Evolutionary conservation across 2,888 invertebrate genomes (phyloP).

Genomic region (Caenorhabditis sp.): DNA sequence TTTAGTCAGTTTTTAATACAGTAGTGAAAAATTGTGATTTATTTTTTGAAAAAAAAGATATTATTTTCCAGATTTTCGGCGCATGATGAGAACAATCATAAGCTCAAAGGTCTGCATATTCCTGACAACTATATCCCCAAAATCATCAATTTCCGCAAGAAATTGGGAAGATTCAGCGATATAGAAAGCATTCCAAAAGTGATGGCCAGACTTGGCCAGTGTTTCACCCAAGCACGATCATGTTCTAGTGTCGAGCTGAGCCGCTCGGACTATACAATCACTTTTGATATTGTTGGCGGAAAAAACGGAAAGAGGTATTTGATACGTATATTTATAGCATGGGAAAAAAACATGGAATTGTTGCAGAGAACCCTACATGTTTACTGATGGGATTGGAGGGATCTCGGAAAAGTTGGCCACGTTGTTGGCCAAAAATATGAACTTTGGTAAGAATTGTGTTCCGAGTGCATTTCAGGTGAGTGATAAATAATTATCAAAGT

Average conservation of each 20-base stretch:
- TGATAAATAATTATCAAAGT: not conserved
- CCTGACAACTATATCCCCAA: not conserved
- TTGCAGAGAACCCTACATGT: constrained; percentile 17
- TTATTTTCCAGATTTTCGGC: not conserved
- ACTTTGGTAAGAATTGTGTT: constrained; percentile 4
- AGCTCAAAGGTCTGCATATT: not conserved
- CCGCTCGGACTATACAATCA: not conserved
- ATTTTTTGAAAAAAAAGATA: not conserved
- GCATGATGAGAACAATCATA: not conserved
- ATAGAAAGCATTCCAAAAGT: constrained; percentile 67
- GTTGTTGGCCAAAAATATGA: constrained; percentile 7
- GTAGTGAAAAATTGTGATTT: too few species aligned
- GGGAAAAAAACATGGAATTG: not conserved
- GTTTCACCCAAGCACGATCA: constrained; percentile 66
- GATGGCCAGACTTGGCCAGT: constrained; percentile 71
- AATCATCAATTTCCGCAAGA: constrained; percentile 15
- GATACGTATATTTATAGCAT: constrained; percentile 23
- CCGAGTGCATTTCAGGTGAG: constrained; percentile 10
- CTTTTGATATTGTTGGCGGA: constrained; percentile 28
- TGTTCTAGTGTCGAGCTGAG: not conserved
- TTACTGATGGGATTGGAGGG: constrained; percentile 61
- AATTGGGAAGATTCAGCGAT: constrained; percentile 21
- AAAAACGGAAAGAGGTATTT: constrained; percentile 12
- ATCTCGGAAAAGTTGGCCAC: constrained; percentile 37
- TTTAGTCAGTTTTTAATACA: too few species aligned